Percentiles rank a stretch among this genome's conserved stretches.
phyloP scores from a whole-genome alignment of 2,888 invertebrate species.

The Hesperia comma region DNA sequence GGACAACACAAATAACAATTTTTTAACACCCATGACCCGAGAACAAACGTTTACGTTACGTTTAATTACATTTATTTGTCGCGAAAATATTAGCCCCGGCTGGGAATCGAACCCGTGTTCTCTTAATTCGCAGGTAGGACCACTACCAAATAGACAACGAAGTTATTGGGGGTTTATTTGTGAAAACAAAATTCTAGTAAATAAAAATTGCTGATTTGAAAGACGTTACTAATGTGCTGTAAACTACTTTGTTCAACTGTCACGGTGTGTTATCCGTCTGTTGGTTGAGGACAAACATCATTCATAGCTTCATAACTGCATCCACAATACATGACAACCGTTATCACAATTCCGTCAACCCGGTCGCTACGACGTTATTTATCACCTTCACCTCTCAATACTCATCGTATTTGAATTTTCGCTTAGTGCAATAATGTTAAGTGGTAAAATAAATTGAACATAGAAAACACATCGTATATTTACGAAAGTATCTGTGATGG shows the following conservation, averaged over 20 bases:
- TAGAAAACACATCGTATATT: not conserved
- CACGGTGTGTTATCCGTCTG: constrained; percentile 11
- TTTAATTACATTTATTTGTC: too few relatives aligned
- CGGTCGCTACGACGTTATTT: constrained; percentile 21
- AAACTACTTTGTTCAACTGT: constrained; percentile 5
- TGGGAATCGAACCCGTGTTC: too few relatives aligned
- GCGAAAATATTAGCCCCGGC: too few relatives aligned
- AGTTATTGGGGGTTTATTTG: too few relatives aligned
- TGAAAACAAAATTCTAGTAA: too few relatives aligned
- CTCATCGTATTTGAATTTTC: constrained; percentile 17
- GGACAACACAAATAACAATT: too few relatives aligned
- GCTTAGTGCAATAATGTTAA: constrained; percentile 20
- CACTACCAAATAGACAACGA: too few relatives aligned
- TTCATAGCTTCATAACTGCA: constrained; percentile 29
- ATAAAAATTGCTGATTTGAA: not conserved
- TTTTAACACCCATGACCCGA: too few relatives aligned
- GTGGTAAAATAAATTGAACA: not conserved
- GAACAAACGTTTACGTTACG: too few relatives aligned
- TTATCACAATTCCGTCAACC: constrained; percentile 32
- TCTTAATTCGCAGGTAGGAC: too few relatives aligned
- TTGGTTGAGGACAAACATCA: constrained; percentile 27
- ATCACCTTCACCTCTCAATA: constrained; percentile 10
- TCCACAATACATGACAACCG: constrained; percentile 25
- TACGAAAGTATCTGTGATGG: not conserved
- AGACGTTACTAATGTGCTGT: not conserved